These are phyloP conservation scores for Plutella xylostella DNA, from an alignment of 2,888 invertebrate genomes.

Conservation along the genomic window DNA sequence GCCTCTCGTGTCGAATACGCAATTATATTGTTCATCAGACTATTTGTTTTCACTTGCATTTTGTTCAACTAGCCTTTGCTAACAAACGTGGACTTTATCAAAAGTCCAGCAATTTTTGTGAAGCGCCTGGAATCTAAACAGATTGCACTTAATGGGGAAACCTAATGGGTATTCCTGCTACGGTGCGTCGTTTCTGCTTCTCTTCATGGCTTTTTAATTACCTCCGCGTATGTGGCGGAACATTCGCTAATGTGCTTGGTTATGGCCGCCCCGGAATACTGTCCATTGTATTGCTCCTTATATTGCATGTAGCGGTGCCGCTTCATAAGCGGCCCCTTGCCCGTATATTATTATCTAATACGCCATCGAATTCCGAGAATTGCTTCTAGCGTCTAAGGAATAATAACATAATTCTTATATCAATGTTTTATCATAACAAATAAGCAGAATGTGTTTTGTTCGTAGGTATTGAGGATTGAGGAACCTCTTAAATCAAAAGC, in stretches of 20 bases:
- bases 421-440: too few relatives aligned
- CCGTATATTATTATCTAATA: too few relatives aligned
- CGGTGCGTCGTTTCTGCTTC: conserved; percentile 16
- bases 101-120: too few relatives aligned
- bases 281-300: conserved; percentile 60
- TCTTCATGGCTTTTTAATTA: conserved; percentile 61
- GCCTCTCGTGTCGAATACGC: conserved; percentile 37
- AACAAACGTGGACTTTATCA: too few relatives aligned
- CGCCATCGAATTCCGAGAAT: conserved; percentile 32
- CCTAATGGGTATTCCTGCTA: conserved; percentile 36
- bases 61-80: too few relatives aligned
- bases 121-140: too few relatives aligned
- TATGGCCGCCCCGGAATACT: conserved; percentile 47
- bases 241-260: conserved; percentile 52
- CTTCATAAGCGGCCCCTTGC: conserved; percentile 55
- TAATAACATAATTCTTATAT: conserved; percentile 48
- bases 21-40: conserved; percentile 26
- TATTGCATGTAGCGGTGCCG: conserved; percentile 54
- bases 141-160: not conserved
- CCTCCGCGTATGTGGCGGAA: conserved; percentile 45
- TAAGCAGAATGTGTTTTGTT: too few relatives aligned
- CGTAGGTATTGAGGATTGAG: too few relatives aligned
- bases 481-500: too few relatives aligned
- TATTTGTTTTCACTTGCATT: conserved; percentile 11
- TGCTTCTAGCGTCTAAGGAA: conserved; percentile 57